Percentiles rank a stretch among this genome's conserved stretches.
Evolutionary conservation across 1,140 invertebrate genomes (phyloP).

Genomic region (Hylaeus volcanicus): DNA sequence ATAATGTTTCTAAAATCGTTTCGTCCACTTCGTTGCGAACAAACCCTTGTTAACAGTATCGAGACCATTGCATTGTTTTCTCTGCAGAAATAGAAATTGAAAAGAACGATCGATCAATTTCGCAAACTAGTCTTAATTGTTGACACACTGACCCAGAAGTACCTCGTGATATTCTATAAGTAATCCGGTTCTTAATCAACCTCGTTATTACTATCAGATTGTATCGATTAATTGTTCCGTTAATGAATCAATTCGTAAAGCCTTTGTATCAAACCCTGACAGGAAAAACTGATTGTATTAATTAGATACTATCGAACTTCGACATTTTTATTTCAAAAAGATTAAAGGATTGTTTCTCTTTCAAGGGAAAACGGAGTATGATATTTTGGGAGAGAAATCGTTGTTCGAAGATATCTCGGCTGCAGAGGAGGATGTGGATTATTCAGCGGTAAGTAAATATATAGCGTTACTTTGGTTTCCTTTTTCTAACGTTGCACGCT

Average conservation of each 20-base stretch:
- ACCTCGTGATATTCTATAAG: neutral
- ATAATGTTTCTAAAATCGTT: neutral
- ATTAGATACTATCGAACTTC: neutral
- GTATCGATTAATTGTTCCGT: slow-evolving; percentile 21
- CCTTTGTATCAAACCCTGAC: too few relatives aligned
- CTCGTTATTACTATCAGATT: slow-evolving; percentile 7
- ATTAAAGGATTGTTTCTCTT: neutral
- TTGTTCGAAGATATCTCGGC: slow-evolving; percentile 43
- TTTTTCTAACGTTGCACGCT: neutral
- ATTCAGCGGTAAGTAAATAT: slow-evolving; percentile 44
- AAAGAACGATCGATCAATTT: neutral
- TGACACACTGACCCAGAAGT: slow-evolving; percentile 33
- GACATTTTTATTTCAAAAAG: neutral
- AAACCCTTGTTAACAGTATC: too few relatives aligned
- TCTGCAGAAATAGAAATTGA: neutral
- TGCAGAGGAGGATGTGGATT: slow-evolving; percentile 59
- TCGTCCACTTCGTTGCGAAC: too few relatives aligned
- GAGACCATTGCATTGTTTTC: neutral
- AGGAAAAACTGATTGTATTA: neutral
- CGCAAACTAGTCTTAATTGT: slow-evolving; percentile 26
- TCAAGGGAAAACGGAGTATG: slow-evolving; percentile 53
- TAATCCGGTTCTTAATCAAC: neutral
- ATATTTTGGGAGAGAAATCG: slow-evolving; percentile 53
- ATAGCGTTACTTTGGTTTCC: neutral
- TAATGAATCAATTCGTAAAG: neutral